Base-by-base conservation (phyloP, 1,140 invertebrate genomes). In the Matsumurasca onukii region DNA sequence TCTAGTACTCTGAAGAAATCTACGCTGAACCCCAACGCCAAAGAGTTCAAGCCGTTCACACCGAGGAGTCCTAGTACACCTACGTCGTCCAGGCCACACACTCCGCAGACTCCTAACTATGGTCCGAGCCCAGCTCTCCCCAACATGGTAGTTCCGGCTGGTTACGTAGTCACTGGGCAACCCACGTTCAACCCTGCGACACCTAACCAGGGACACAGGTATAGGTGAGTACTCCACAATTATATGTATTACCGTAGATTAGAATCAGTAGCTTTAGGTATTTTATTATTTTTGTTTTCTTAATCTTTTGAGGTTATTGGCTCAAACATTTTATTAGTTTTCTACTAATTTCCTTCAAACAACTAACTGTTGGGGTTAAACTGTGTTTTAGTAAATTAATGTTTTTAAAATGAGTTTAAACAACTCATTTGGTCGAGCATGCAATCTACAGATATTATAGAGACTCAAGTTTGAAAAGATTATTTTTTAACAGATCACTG, bases 31-130 rank as follows among this genome's bases (percentile, higher is more conserved):
- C 92, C 92, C 31, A 90, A 94, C 78, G 92, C 92, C 22, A 94
- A 94, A 80, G 91, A 93, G 81, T 94, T 94, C 81, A 94, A 94
- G 76, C 85, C 91, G 3, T 95, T 95, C 78, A 90, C 89, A 70
- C 91, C 92, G 86, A 77, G 84, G 68, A 87, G 86, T 25, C 86
- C 86, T 2, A 87, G 85, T 76, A 88, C 86, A 24, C 87, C 87
- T 31, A 87, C 85, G 27, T 86, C 86, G 62, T 86, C 82, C 75
- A 84, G 92, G 51, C 91, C 92, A 27, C 91, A 94, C 76, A 94
- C 92, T 13, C 93, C 92, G 31, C 91, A 92, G 77, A 94, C 92
- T 27, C 91, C 91, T 22, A 89, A 81, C 78, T 75, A 73, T 64
- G 68, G 62, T n/a, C 65, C 34, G 2, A 79, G 77, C 76, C 78